phyloP scores from a whole-genome alignment of 2,888 invertebrate genomes.

The Lathronympha strigana region DNA sequence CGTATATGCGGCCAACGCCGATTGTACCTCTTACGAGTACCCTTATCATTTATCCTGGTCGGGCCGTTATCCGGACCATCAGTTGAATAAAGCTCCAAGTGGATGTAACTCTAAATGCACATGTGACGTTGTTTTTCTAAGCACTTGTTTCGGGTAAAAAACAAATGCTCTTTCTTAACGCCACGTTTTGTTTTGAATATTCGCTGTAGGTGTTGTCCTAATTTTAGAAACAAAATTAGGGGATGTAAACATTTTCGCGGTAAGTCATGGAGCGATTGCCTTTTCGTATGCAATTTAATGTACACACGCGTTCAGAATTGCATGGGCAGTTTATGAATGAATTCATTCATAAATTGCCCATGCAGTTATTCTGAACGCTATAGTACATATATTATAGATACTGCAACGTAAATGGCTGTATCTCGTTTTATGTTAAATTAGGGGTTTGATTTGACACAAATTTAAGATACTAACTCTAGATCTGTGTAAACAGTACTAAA shows the following conservation, averaged over 20 bases:
- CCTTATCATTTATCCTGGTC: slow-evolving; percentile 51
- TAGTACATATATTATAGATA: too few species aligned
- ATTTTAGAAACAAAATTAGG: not conserved
- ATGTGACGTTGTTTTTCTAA: slow-evolving; percentile 1
- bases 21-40: slow-evolving; percentile 48
- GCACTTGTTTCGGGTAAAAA: slow-evolving; percentile 4
- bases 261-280: not conserved
- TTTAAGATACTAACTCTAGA: too few species aligned
- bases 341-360: too few species aligned
- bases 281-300: too few species aligned
- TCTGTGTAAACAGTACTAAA: too few species aligned
- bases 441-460: too few species aligned
- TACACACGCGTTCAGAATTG: too few species aligned
- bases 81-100: not conserved
- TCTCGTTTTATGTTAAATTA: too few species aligned
- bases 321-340: too few species aligned
- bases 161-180: slow-evolving; percentile 56
- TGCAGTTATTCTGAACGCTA: too few species aligned
- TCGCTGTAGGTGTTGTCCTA: slow-evolving; percentile 43
- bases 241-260: not conserved
- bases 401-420: too few species aligned
- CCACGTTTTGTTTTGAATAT: slow-evolving; percentile 67
- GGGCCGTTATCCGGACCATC: slow-evolving; percentile 9
- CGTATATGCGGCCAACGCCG: slow-evolving; percentile 45
- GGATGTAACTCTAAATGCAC: not conserved